phyloP scores from a whole-genome alignment of 2,888 invertebrate genomes.

The Stenolophus ochropezus region DNA sequence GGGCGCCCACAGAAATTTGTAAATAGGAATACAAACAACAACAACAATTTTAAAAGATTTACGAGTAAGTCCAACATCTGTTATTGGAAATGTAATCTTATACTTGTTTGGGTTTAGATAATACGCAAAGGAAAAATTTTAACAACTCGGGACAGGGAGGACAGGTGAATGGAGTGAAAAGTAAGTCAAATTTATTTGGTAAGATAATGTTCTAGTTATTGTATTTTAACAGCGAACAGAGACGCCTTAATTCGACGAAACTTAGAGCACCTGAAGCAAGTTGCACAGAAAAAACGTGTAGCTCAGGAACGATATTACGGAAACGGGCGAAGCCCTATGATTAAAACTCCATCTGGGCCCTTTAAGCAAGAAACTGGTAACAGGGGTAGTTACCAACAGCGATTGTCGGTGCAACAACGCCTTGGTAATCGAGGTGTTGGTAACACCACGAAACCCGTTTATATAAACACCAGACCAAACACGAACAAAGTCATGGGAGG shows the following conservation, averaged over 20 bases:
- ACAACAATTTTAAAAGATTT: no score
- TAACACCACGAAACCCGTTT: slow-evolving; percentile 19
- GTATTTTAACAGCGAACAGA: background rate
- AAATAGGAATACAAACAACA: background rate
- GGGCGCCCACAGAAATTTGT: slow-evolving; percentile 9
- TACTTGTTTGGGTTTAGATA: background rate
- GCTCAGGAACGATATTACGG: slow-evolving; percentile 50
- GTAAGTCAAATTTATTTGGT: background rate
- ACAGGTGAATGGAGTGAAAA: background rate
- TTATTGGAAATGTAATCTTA: background rate
- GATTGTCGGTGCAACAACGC: slow-evolving; percentile 47
- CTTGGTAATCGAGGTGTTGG: slow-evolving; percentile 6
- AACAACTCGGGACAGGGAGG: background rate
- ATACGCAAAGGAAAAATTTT: background rate
- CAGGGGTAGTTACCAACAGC: background rate
- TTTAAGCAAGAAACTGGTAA: slow-evolving; percentile 42
- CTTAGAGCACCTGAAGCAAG: slow-evolving; percentile 40
- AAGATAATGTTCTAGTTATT: background rate
- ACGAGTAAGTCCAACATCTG: background rate
- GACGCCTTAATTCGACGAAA: slow-evolving; percentile 40
- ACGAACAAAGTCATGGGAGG: background rate
- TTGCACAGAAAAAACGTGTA: slow-evolving; percentile 40
- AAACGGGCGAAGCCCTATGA: slow-evolving; percentile 38
- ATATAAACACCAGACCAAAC: slow-evolving; percentile 11
- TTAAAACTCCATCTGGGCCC: slow-evolving; percentile 18